Evolutionary conservation across 2,113 vertebrate genomes (phyloP), one percentile per base, ranked within the genome.

Genomic region (Atrichornis clamosus): DNA sequence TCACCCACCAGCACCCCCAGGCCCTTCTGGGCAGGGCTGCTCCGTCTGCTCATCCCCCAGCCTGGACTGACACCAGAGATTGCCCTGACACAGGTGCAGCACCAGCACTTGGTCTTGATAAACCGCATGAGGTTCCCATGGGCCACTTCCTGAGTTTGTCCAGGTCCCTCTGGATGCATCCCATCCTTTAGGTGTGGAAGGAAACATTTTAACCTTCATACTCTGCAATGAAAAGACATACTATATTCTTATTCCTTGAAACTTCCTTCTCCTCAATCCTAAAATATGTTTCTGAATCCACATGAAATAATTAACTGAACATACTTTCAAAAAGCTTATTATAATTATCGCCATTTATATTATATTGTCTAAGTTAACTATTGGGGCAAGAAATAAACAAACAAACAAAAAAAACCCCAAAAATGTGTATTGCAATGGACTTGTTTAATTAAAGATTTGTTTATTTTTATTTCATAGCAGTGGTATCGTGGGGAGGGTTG

Each of bases 391-490:
- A 44, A 92, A 53, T 6, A 14, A 75, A 46, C 4, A 56, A 35
- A 17, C 35, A 24, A 13, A 0, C 4, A 23, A 62, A 44, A 55
- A 23, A 49, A 28, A 21, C 1, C 1, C 23, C 10, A 2, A 17
- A 72, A 64, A 49, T 35, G 27, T 2, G 0, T 14, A 41, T 32
- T 73, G 24, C 11, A 70, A 13, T 27, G 5, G n/a, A 69, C 47
- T 52, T 65, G 27, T 41, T 79, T 65, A 62, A 63, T 87, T 85
- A 74, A 65, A 77, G 13, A 39, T 70, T 13, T 84, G 4, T 58
- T 94, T 84, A 35, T 15, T 79, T 91, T 84, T 67, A 42, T 89
- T 87, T 80, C 75, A 59, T 67, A 80, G 47, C 22, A 82, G 6
- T 16, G 21, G 4, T 80, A 81, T 86, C 50, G 83, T n/a, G 22